Percentiles rank a stretch among this genome's conserved stretches.
Conservation (phyloP, 2,797 vertebrate species). For the Pteronotus mesoamericanus region DNA sequence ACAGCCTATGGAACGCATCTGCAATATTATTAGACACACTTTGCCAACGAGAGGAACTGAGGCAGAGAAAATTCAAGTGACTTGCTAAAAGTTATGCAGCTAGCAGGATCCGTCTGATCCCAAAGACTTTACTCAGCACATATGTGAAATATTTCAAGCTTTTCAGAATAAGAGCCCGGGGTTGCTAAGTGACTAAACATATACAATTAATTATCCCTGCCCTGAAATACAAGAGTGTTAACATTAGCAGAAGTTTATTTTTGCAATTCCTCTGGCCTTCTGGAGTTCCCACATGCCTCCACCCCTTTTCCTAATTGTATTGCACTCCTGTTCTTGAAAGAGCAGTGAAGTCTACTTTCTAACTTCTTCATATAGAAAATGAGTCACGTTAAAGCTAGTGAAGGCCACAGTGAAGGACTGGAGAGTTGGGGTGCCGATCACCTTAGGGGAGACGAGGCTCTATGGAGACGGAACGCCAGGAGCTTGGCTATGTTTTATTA, state of each 20-base stretch:
- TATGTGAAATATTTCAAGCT: conserved; percentile 40
- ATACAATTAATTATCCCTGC: conserved; percentile 52
- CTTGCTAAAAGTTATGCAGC: not conserved
- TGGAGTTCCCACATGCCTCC: conserved; percentile 31
- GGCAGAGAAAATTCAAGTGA: not conserved
- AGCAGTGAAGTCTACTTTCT: not conserved
- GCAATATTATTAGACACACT: rapidly evolving
- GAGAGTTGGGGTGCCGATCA: not conserved
- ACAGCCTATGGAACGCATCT: not conserved
- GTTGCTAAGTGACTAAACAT: conserved; percentile 41
- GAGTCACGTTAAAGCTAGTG: not conserved
- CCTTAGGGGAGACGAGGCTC: not conserved
- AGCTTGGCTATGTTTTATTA: not conserved
- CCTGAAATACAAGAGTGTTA: conserved; percentile 51
- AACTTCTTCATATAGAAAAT: conserved; percentile 9
- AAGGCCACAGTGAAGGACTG: not conserved
- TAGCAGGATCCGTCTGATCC: not conserved
- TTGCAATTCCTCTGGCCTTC: conserved; percentile 48
- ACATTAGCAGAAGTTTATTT: conserved; percentile 55
- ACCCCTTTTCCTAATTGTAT: conserved; percentile 13
- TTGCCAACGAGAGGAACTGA: not conserved
- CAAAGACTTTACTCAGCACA: not conserved
- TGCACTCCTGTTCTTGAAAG: conserved; percentile 33
- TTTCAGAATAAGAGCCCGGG: conserved; percentile 51
- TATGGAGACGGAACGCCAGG: not conserved